These are phyloP conservation scores for Orthonyx spaldingii DNA, from an alignment of 2,113 vertebrate genomes.

Conservation along the genomic window DNA sequence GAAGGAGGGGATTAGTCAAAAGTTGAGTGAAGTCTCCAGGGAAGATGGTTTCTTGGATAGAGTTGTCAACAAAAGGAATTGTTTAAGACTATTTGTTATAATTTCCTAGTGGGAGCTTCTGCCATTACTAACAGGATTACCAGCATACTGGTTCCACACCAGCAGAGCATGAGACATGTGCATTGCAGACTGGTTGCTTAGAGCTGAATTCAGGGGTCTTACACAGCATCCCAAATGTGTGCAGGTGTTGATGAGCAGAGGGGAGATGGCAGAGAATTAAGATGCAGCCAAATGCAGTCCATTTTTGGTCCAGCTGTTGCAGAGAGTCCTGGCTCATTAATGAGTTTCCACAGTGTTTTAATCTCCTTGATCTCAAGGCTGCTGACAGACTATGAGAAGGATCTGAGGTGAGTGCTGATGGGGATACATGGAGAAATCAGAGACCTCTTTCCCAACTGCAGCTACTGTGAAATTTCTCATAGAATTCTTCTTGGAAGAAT, in stretches of 20 bases:
- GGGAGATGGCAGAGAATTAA: constrained; percentile 6
- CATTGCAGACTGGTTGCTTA: constrained; percentile 29
- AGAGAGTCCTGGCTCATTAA: neutral
- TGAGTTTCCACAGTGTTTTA: constrained; percentile 6
- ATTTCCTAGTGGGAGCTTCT: constrained; percentile 53
- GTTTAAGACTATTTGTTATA: constrained; percentile 64
- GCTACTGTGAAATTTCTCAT: neutral
- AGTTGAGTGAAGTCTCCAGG: constrained; percentile 65
- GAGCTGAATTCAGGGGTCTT: constrained; percentile 47
- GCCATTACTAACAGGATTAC: constrained; percentile 60
- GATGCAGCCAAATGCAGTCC: neutral
- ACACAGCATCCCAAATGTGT: constrained; percentile 3
- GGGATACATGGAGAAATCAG: neutral
- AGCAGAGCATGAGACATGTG: constrained; percentile 42
- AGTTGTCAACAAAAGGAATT: constrained; percentile 70
- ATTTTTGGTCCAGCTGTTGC: constrained; percentile 36
- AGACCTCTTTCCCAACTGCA: neutral
- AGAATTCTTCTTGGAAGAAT: constrained; percentile 25
- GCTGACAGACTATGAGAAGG: constrained; percentile 12
- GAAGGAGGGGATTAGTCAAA: constrained; percentile 65
- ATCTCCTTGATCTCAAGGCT: constrained; percentile 17
- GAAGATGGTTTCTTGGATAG: constrained; percentile 71
- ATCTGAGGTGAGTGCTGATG: neutral
- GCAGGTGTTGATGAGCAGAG: constrained; percentile 35
- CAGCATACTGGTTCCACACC: constrained; percentile 39